These are phyloP conservation scores for Standfussiana lucernea DNA, from an alignment of 2,888 invertebrate genomes.

Conservation along the genomic window DNA sequence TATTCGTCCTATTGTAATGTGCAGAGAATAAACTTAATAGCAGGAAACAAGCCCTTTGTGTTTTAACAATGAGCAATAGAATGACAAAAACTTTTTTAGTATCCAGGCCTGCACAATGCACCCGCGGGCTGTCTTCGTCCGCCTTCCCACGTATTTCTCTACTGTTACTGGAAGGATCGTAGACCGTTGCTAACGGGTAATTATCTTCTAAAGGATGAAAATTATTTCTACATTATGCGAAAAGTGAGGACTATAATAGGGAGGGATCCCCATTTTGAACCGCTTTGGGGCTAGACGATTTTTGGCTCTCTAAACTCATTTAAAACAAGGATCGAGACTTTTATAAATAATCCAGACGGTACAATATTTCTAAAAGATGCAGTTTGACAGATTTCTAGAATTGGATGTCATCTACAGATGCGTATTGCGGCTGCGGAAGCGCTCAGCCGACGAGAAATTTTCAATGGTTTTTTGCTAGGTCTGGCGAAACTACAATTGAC, in stretches of 20 bases:
- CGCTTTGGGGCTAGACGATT: not conserved
- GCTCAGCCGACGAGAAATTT: constrained; percentile 34
- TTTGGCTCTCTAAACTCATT: not conserved
- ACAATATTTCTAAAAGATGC: constrained; percentile 7
- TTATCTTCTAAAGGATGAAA: constrained; percentile 17
- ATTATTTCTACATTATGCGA: not conserved
- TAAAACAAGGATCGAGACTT: not conserved
- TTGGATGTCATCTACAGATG: constrained; percentile 26
- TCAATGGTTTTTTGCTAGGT: constrained; percentile 48
- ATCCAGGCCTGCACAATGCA: constrained; percentile 83
- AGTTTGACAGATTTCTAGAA: constrained; percentile 8
- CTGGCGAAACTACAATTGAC: constrained; percentile 54
- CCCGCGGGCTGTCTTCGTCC: constrained; percentile 81
- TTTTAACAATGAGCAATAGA: constrained; percentile 86
- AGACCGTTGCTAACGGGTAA: constrained; percentile 28
- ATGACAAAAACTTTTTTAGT: constrained; percentile 85
- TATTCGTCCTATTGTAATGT: constrained; percentile 67
- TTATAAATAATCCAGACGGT: not conserved
- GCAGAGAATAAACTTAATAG: constrained; percentile 80
- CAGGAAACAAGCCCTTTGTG: constrained; percentile 87
- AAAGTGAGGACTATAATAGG: constrained; percentile 5
- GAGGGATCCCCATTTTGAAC: constrained; percentile 2
- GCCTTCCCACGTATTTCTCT: constrained; percentile 82
- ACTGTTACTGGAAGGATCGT: constrained; percentile 50
- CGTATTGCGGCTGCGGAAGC: constrained; percentile 24